phyloP scores from a whole-genome alignment of 2,888 invertebrate species.

The Pseudolycoriella hygida region DNA sequence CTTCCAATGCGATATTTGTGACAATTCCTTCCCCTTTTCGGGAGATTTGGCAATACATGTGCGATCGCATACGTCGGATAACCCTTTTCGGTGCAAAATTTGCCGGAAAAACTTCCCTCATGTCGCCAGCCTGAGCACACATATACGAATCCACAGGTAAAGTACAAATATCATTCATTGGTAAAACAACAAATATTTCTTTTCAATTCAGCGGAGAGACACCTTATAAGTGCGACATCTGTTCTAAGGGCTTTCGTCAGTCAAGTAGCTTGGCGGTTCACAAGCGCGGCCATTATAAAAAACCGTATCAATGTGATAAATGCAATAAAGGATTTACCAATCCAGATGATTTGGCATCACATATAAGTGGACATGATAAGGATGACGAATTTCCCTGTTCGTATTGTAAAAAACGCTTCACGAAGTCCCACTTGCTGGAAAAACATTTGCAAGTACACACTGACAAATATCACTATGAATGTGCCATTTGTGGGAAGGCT shows the following conservation, averaged over 20 bases:
- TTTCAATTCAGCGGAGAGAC: slow-evolving; percentile 21
- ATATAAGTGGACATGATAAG: slow-evolving; percentile 23
- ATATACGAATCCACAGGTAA: slow-evolving; percentile 23
- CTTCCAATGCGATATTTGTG: slow-evolving; percentile 16
- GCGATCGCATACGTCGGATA: slow-evolving; percentile 27
- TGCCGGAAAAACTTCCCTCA: slow-evolving; percentile 29
- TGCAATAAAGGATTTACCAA: slow-evolving; percentile 30
- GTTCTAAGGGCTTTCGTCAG: slow-evolving; percentile 28
- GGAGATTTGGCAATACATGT: slow-evolving; percentile 30
- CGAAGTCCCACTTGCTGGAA: slow-evolving; percentile 25
- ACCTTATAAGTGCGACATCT: slow-evolving; percentile 28
- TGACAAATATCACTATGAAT: slow-evolving; percentile 26
- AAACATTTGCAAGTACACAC: slow-evolving; percentile 29
- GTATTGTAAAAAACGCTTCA: slow-evolving; percentile 28
- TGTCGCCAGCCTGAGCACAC: slow-evolving; percentile 28
- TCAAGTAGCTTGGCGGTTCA: slow-evolving; percentile 29
- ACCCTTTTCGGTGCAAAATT: slow-evolving; percentile 28
- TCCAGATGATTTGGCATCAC: slow-evolving; percentile 23
- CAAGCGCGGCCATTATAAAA: slow-evolving; percentile 24
- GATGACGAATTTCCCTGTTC: slow-evolving; percentile 22
- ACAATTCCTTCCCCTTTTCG: slow-evolving; percentile 25
- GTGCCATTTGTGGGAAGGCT: slow-evolving; percentile 24
- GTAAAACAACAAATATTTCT: no score
- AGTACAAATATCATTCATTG: no score
- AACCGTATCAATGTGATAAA: slow-evolving; percentile 26